Base-by-base conservation (phyloP, 2,888 invertebrate genomes). In the Tricholauxania praeusta region DNA sequence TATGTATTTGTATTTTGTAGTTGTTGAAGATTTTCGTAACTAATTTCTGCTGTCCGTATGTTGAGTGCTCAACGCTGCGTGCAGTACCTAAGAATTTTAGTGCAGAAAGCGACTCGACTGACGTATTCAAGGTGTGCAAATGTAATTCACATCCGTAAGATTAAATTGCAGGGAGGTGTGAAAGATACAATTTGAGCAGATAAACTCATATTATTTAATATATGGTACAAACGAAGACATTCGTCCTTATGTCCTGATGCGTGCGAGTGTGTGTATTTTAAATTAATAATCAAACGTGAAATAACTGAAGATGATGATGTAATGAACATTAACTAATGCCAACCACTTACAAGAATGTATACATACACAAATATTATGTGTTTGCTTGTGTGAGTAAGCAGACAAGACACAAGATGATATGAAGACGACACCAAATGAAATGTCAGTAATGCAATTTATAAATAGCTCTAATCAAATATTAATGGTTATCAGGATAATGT, bases 391-490 rank as follows among this genome's bases (percentile, higher is more conserved):
- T 17, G 49, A 32, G 49, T 14, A 15, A 47, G 15, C 32, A 6
- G 15, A 52, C 15, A 28, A 7, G n/a, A 63, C 15, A 48, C 17
- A 47, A 14, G 6, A n/a, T 15, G 48, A 32, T 12, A 28, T 17
- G 60, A 63, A 47, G 49, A 51, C 19, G 60, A 62, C 14, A 39
- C 32, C 62, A 68, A 69, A 69, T 73, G 72, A 73, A 73, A 59
- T 67, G 69, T 39, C 72, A 32, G 72, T 78, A 81, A 81, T 81
- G 75, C 79, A 78, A 81, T 81, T 81, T 80, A 78, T 77, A 72
- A 76, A 76, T 72, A 47, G 71, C 53, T 68, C 59, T 52, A 69
- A 73, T 73, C 55, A 73, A 73, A 69, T 59, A 73, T 69, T 73
- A 66, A 71, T 52, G 32, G 49, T 48, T 32, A 59, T 47, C 49